Evolutionary conservation across 2,797 vertebrate genomes (phyloP).

Genomic region (Parotocinclus haroldoi): DNA sequence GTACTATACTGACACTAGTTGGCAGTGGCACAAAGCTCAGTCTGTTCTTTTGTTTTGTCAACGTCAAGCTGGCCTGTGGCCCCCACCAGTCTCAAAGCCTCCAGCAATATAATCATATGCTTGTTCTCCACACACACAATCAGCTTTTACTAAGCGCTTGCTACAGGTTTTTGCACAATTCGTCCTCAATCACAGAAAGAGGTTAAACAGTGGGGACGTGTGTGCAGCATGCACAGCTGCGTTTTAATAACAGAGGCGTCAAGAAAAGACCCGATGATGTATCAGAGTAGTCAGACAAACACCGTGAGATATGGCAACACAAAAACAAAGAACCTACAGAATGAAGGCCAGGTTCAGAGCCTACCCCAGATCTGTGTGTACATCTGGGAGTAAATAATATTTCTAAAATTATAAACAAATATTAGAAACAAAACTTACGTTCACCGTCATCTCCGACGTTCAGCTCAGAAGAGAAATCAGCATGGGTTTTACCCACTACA

Average conservation of each 20-base stretch:
- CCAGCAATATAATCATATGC: constrained; percentile 39
- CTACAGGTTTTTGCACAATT: constrained; percentile 18
- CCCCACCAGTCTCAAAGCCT: constrained; percentile 24
- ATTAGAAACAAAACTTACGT: not conserved
- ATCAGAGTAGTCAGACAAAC: not conserved
- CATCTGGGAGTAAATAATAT: too few relatives aligned
- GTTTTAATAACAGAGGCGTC: constrained; percentile 19
- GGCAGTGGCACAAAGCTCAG: constrained; percentile 47
- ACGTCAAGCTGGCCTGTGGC: constrained; percentile 36
- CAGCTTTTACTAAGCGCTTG: constrained; percentile 17
- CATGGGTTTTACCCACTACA: constrained; percentile 34
- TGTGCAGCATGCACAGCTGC: constrained; percentile 29
- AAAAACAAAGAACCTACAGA: too few relatives aligned
- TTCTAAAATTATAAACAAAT: too few relatives aligned
- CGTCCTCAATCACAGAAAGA: constrained; percentile 21
- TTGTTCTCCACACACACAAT: constrained; percentile 39
- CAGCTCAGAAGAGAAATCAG: constrained; percentile 55
- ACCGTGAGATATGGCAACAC: too few relatives aligned
- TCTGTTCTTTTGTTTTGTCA: constrained; percentile 51
- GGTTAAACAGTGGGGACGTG: not conserved
- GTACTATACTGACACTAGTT: constrained; percentile 38
- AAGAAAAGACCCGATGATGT: constrained; percentile 23
- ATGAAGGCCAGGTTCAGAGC: too few relatives aligned
- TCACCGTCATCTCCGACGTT: constrained; percentile 61
- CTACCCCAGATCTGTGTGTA: too few relatives aligned